These are phyloP conservation scores for Sipha maydis DNA, from an alignment of 2,888 invertebrate genomes.

Conservation along the genomic window DNA sequence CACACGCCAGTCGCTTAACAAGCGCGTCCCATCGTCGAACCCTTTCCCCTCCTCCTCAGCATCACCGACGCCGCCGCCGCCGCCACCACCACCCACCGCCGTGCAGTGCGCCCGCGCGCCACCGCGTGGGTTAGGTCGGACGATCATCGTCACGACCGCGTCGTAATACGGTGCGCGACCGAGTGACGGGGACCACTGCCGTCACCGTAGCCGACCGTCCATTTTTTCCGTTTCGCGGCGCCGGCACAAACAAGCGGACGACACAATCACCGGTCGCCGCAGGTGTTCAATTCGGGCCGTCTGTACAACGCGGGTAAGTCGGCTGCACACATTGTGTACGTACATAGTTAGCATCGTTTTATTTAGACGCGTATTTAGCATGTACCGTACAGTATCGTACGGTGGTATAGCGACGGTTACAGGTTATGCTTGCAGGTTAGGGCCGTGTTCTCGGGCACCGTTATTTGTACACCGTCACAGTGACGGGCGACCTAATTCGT, in stretches of 20 bases:
- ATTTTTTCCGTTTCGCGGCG: neutral
- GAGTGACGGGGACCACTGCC: neutral
- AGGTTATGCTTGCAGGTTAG: too few species aligned
- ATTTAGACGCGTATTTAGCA: too few species aligned
- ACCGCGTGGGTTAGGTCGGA: neutral
- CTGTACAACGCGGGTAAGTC: constrained; percentile 45
- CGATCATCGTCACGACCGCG: neutral
- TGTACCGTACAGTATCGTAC: too few species aligned
- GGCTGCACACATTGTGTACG: neutral
- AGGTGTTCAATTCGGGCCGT: neutral
- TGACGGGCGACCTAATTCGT: constrained; percentile 18
- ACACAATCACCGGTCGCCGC: too few species aligned
- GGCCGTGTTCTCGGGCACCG: neutral
- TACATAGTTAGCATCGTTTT: too few species aligned
- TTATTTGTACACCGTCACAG: neutral
- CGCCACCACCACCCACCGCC: neutral
- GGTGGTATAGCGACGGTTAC: too few species aligned
- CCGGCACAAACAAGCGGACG: too few species aligned
- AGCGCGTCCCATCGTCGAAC: too few species aligned
- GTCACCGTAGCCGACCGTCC: neutral
- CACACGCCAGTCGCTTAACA: too few species aligned
- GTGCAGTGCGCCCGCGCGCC: neutral
- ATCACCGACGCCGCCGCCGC: neutral
- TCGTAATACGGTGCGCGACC: neutral
- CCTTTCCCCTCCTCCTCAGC: neutral